These are phyloP conservation scores for Leptopterna dolabrata DNA, from an alignment of 2,888 invertebrate genomes.

Conservation along the genomic window DNA sequence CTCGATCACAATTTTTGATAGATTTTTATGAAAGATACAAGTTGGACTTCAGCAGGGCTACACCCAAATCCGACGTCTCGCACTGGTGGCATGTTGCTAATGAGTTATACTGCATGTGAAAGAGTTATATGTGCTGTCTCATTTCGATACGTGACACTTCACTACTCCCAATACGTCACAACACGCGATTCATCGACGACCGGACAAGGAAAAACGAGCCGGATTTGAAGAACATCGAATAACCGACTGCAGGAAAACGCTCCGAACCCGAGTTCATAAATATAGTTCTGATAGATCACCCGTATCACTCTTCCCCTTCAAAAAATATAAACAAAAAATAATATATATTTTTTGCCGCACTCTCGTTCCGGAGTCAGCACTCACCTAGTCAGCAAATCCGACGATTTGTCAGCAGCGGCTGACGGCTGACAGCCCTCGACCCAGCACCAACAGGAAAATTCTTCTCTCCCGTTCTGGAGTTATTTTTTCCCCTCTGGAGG, in stretches of 20 bases:
- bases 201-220: not conserved
- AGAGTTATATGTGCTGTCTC: no score
- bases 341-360: not conserved
- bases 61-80: no score
- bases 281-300: not conserved
- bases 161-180: no score
- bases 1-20: no score
- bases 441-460: not conserved
- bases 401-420: conserved; percentile 1
- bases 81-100: no score
- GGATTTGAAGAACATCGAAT: not conserved
- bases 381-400: conserved; percentile 2
- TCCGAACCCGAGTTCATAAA: not conserved
- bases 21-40: no score
- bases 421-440: not conserved
- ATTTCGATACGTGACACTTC: no score
- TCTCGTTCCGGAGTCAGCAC: not conserved
- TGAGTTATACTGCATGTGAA: no score
- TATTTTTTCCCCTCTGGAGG: not conserved
- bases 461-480: not conserved
- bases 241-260: not conserved
- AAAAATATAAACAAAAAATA: not conserved
- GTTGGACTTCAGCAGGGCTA: no score
- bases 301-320: not conserved
- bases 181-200: no score